Evolutionary conservation across 2,113 vertebrate genomes (phyloP).

Genomic region (Prinia subflava): DNA sequence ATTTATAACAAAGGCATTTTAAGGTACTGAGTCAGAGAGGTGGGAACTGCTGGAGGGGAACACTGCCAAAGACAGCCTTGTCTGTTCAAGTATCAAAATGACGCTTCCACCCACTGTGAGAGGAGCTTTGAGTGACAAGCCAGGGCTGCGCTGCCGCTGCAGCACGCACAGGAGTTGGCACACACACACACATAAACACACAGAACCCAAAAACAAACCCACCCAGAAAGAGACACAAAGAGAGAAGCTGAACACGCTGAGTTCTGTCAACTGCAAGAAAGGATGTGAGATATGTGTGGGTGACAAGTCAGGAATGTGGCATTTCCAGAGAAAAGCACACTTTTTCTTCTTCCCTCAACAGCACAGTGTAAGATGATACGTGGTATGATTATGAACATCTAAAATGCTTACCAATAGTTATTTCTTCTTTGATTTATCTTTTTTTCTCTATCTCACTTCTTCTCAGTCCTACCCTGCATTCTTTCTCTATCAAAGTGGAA

Average conservation of each 20-base stretch:
- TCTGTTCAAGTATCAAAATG: background rate
- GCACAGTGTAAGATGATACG: background rate
- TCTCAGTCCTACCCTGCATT: background rate
- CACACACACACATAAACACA: constrained; percentile 4
- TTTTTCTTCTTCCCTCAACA: background rate
- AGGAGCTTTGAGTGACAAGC: background rate
- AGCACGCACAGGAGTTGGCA: background rate
- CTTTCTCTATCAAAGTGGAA: background rate
- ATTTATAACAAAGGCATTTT: background rate
- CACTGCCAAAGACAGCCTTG: background rate
- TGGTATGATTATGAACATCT: background rate
- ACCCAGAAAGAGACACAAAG: background rate
- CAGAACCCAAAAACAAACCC: constrained; percentile 6
- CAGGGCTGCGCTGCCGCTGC: background rate
- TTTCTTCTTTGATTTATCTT: background rate
- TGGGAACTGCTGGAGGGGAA: constrained; percentile 8
- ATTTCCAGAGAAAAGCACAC: background rate
- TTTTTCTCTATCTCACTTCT: background rate
- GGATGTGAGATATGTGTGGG: background rate
- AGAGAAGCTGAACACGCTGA: background rate
- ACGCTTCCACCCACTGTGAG: background rate
- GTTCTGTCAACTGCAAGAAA: constrained; percentile 32
- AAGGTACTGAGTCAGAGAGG: constrained; percentile 33
- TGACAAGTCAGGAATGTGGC: constrained; percentile 1
- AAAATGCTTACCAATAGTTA: background rate